Evolutionary conservation across 2,797 vertebrate species (phyloP).

Genomic region (Rhinophrynus dorsalis): DNA sequence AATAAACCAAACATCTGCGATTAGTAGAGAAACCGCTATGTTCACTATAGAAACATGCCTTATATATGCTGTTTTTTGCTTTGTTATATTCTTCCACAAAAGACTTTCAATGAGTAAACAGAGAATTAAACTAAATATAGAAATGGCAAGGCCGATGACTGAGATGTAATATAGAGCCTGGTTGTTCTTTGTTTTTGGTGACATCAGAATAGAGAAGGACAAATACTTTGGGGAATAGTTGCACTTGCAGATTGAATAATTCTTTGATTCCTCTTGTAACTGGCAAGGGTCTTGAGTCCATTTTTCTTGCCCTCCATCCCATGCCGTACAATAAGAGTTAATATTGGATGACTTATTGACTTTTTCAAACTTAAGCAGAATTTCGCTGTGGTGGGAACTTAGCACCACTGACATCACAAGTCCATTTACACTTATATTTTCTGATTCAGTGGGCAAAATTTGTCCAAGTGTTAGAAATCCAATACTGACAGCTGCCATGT

Average conservation of each 20-base stretch:
- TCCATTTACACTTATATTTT: conserved; percentile 53
- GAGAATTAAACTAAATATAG: conserved; percentile 51
- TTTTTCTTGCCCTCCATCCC: conserved; percentile 43
- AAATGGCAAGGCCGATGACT: conserved; percentile 49
- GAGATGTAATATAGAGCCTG: conserved; percentile 50
- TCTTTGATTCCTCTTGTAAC: conserved; percentile 36
- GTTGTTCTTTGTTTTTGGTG: neutral
- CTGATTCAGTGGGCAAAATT: conserved; percentile 41
- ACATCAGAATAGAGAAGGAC: conserved; percentile 62
- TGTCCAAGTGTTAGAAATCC: conserved; percentile 46
- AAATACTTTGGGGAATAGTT: conserved; percentile 51
- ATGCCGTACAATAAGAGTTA: conserved; percentile 51
- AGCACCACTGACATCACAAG: conserved; percentile 50
- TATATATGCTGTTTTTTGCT: conserved; percentile 48
- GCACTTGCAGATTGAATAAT: conserved; percentile 46
- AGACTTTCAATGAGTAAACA: conserved; percentile 50
- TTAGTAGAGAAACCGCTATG: conserved; percentile 52
- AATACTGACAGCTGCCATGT: conserved; percentile 48
- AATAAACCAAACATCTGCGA: conserved; percentile 53
- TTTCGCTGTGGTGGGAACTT: conserved; percentile 29
- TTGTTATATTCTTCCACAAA: conserved; percentile 57
- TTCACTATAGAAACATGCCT: conserved; percentile 59
- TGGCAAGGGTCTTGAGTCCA: conserved; percentile 50
- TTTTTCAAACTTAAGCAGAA: conserved; percentile 53
- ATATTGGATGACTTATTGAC: conserved; percentile 41